Evolutionary conservation across 2,888 invertebrate species (phyloP), one percentile per base, ranked within the genome.

Genomic region (Yponomeuta cagnagella): DNA sequence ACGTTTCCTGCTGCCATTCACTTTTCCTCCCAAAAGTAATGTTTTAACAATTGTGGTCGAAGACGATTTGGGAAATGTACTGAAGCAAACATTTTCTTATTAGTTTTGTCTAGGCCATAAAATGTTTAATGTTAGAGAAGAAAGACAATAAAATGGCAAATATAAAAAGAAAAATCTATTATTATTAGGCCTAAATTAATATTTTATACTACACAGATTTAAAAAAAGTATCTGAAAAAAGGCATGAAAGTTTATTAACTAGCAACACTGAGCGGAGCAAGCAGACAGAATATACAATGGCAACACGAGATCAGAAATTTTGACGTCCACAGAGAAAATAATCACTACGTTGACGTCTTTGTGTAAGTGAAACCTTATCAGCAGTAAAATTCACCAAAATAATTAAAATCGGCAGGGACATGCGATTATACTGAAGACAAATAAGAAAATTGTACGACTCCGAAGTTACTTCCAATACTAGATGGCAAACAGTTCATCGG

Each of bases 41-140:
- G 89, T 89, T 73, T 82, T 93, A 71, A 93, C 93, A 68, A 92
- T 95, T 77, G 93, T 95, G 71, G 94, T 94, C 65, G 95, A 95
- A 84, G 95, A 95, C 77, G 94, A 95, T 74, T 83, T 93, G 74
- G 95, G 95, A 76, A 94, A 94, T 80, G 93, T 95, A 74, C 86
- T 95, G 73, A 95, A 95, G 85, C 93, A 94, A 80, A 92, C 93
- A 76, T 92, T 94, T 85, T 93, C 94, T 9, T 92, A 93, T 81
- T 93, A 82, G 52, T 15, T 5, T 58, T 58, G 15, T 58, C 52
- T 15, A 58, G 15, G 15, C 12, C 15, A 15, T 52, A 52, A 52
- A 58, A 15, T 77, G 72, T 77, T 76, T 73, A 75, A 85, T 82
- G 74, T 85, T 87, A 43, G 43, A 43, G 43, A 43, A 43, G 43